phyloP scores from a whole-genome alignment of 2,113 vertebrate genomes.

The Morone chrysops region DNA sequence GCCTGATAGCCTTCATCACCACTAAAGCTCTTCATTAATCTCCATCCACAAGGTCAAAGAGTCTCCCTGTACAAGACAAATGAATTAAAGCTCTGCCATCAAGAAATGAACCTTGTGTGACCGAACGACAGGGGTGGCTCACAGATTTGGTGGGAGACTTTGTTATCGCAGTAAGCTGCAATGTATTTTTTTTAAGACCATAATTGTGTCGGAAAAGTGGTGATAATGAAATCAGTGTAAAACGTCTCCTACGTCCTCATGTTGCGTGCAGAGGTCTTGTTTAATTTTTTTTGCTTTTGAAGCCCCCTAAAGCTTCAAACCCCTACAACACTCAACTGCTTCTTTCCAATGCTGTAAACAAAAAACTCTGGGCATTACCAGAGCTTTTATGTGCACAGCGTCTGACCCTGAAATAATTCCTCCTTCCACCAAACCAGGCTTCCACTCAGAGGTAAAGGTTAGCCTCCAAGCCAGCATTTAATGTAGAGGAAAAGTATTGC shows the following conservation, averaged over 20 bases:
- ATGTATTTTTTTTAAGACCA: neutral
- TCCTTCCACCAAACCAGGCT: constrained; percentile 42
- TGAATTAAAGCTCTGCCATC: constrained; percentile 70
- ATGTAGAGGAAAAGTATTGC: constrained; percentile 65
- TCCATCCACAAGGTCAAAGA: constrained; percentile 79
- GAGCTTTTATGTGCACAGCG: constrained; percentile 55
- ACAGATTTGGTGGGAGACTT: constrained; percentile 21
- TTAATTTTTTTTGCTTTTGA: constrained; percentile 5
- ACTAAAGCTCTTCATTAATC: constrained; percentile 83
- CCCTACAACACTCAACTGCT: constrained; percentile 12
- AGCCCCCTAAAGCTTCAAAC: constrained; percentile 31
- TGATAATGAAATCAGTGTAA: neutral
- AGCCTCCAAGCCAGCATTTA: constrained; percentile 63
- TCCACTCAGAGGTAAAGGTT: constrained; percentile 68
- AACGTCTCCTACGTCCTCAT: neutral
- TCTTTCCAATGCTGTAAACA: constrained; percentile 51
- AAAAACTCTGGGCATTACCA: constrained; percentile 44
- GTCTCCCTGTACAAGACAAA: constrained; percentile 72
- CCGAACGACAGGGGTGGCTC: constrained; percentile 21
- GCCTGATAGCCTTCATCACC: constrained; percentile 78
- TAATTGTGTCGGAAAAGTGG: neutral
- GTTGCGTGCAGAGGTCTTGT: neutral
- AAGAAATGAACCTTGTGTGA: constrained; percentile 58
- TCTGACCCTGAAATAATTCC: constrained; percentile 72
- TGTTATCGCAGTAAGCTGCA: constrained; percentile 34